Evolutionary conservation across 2,888 invertebrate species (phyloP), one percentile per base, ranked within the genome.

Genomic region (Acanthococcus lagerstroemiae): DNA sequence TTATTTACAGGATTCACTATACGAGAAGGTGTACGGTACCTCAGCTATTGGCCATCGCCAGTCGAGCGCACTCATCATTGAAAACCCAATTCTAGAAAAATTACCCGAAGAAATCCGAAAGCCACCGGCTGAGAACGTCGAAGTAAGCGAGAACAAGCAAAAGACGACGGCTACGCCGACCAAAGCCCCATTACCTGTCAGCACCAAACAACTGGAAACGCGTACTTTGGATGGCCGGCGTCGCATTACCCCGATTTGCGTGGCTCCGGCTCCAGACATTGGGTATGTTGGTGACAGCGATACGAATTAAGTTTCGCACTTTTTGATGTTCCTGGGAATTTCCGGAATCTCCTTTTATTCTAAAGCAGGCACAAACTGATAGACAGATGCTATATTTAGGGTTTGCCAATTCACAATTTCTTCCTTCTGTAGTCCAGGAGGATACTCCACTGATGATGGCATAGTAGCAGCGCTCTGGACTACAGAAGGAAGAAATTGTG

Each of bases 171-270:
- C 48, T 6, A 50, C 56, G 0, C 50, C 66, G 4, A 48, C 27
- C 22, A 66, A 76, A 7, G 71, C 71, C 45, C 73, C 73, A 54
- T 74, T 77, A 7, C 76, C 81, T 3, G 87, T 91, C 0, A 84
- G 85, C 70, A 89, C 86, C 78, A 87, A 93, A 71, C 95, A 96
- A 81, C 90, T 95, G 22, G 95, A 96, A 79, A 94, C 92, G 0
- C 82, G 91, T 70, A 90, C 94, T 3, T 88, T 93, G 1, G 95
- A 96, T 78, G 99, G 97, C 30, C 89, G 92, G 77, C 80, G 97
- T 48, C 82, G 97, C 69, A 99, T 99, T 71, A 97, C 95, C 6
- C 97, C 97, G 0, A 91, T 97, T 78, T 94, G 93, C 75, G 86
- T 97, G 72, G 90, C 93, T 21, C 69, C 71, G 12, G 69, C 70